Base-by-base conservation (phyloP, 2,113 vertebrate species). In the Vicugna pacos region DNA sequence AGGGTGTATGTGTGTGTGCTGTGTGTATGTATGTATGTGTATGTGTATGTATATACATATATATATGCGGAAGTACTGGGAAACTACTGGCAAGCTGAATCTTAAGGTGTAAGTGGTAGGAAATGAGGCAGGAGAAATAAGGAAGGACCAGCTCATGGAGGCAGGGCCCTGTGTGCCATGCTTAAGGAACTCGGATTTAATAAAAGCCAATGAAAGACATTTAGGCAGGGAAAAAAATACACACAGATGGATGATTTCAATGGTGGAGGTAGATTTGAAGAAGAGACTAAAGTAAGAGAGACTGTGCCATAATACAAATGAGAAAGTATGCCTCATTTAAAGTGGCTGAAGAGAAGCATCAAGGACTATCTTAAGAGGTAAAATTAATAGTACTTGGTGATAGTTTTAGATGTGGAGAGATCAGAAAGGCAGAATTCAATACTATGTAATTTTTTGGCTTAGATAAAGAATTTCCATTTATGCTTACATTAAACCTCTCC, bases 381-480 rank as follows among this genome's bases (percentile, higher is more conserved):
- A 79, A 89, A 82, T 69, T 67, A 85, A 72, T 35, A 93, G 48
- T 56, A 75, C 12, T 15, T 58, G 35, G 28, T 70, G 38, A 58
- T 42, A 75, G 2, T 85, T 52, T 56, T 50, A 35, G n/a, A 82
- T 30, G 35, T 83, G 28, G 22, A 42, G 12, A 80, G n/a, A 48
- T 60, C 9, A 81, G 22, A 86, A 90, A 76, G 30, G 54, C 28
- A 76, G 24, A 93, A 76, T 28, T 81, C 30, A 62, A 69, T 22
- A 82, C 16, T 75, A 38, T 52, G 9, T 13, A 19, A 22, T 54
- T 75, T 80, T 35, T 46, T 82, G 32, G 10, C 28, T 95, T 84
- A 77, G 7, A 35, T 13, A 65, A 96, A 90, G 15, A 56, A 86
- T 69, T 94, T 70, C 56, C 80, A 54, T 67, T 90, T 85, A 89